These are phyloP conservation scores for Agrotis segetum DNA, from an alignment of 2,888 invertebrate genomes.

Conservation along the genomic window DNA sequence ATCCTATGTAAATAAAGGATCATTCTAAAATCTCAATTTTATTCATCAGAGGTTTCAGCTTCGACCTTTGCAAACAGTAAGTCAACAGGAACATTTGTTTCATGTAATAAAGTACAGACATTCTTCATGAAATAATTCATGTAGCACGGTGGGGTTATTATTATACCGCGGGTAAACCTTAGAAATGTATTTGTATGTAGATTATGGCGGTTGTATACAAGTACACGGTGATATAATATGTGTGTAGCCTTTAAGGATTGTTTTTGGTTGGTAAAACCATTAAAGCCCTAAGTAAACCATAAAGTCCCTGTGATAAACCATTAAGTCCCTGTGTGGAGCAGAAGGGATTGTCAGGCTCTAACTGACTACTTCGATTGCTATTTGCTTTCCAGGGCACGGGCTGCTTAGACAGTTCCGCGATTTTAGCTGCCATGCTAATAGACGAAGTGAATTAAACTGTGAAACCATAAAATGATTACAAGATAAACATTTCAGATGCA, in stretches of 20 bases:
- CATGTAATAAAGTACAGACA: constrained; percentile 52
- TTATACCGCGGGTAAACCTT: constrained; percentile 39
- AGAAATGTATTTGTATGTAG: neutral
- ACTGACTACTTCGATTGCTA: no score
- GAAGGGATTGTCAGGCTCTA: no score
- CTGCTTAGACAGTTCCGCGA: no score
- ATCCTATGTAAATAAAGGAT: neutral
- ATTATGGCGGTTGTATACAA: constrained; percentile 6
- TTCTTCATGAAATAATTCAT: constrained; percentile 60
- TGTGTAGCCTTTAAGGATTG: constrained; percentile 30
- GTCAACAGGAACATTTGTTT: constrained; percentile 48
- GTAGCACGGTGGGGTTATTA: constrained; percentile 43
- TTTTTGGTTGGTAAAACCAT: no score
- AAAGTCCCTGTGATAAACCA: no score
- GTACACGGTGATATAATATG: constrained; percentile 35
- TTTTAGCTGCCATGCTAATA: no score
- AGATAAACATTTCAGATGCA: no score
- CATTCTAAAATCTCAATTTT: constrained; percentile 7
- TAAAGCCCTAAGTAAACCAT: no score
- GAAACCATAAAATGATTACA: no score
- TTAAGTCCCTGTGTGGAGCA: no score
- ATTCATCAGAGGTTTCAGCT: constrained; percentile 18
- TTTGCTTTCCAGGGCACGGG: no score
- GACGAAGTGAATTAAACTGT: no score
- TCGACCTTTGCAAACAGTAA: constrained; percentile 17